These are phyloP conservation scores for Neoitamus cyanurus DNA, from an alignment of 2,888 invertebrate species.

Conservation along the genomic window DNA sequence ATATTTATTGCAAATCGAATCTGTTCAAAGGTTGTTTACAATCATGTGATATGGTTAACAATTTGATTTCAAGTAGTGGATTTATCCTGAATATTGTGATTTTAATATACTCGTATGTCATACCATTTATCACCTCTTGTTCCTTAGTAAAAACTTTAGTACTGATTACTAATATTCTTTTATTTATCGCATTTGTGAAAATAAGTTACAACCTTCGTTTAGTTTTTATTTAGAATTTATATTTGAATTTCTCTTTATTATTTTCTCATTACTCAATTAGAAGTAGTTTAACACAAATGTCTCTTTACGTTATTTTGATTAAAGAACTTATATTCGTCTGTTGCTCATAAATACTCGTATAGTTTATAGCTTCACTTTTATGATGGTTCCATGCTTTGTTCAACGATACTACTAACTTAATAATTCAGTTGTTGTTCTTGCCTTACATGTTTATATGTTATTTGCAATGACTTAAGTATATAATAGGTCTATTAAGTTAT, in stretches of 20 bases:
- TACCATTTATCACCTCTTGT: conserved; percentile 33
- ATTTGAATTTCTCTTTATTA: conserved; percentile 37
- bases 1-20: conserved; percentile 46
- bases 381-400: conserved; percentile 22
- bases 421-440: conserved; percentile 38
- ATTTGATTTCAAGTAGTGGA: conserved; percentile 39
- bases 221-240: conserved; percentile 48
- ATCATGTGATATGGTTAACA: conserved; percentile 46
- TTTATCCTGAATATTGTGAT: conserved; percentile 45
- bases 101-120: conserved; percentile 24
- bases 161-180: conserved; percentile 35
- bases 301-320: conserved; percentile 37
- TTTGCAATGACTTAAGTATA: conserved; percentile 49
- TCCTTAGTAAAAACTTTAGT: conserved; percentile 44
- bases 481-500: conserved; percentile 47
- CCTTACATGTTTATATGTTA: conserved; percentile 43
- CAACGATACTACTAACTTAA: conserved; percentile 15
- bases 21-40: conserved; percentile 45
- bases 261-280: conserved; percentile 40
- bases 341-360: conserved; percentile 10
- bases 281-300: conserved; percentile 39
- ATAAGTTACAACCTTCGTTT: conserved; percentile 50
- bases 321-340: conserved; percentile 28
- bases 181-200: conserved; percentile 43
- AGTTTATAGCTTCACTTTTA: conserved; percentile 21